Evolutionary conservation across 2,888 invertebrate genomes (phyloP), one percentile per base, ranked within the genome.

Genomic region (Drosophila stalkeri): DNA sequence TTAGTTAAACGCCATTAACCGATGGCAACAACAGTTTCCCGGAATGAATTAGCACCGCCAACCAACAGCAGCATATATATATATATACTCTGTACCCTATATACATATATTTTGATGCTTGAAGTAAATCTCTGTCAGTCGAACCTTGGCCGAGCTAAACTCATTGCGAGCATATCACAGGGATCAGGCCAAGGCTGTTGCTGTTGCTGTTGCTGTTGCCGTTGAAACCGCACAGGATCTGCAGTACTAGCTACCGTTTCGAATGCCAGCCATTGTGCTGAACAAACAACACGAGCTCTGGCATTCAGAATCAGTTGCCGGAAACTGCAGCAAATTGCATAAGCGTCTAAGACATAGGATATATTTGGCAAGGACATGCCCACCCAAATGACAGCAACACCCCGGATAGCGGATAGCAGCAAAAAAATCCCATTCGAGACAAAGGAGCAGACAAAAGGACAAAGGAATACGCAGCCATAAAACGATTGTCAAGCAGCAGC

Each of bases 291-390:
- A 72, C 72, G 76, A 64, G 67, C 43, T 65, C 59, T 44, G 67
- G 62, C 35, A 71, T 59, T 63, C 33, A 16, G 54, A 46, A 63
- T 56, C 47, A 57, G 61, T 56, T 27, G 62, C 57, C 64, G 77
- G 64, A 72, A 83, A 86, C 89, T 86, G 87, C 87, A 86, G 79
- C 86, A 81, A 90, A 86, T 86, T 86, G 90, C 86, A 87, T 86
- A 90, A 90, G 77, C 51, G 73, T 70, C 69, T 64, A 47, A 59
- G 64, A 23, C 7, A 46, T 16, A 14, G 23, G 46, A 81, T 72
- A 16, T 41, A 82, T 82, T 57, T 72, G 83, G 84, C 88, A 78
- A 84, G 88, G 82, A 77, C 72, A 65, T 77, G 82, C 78, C 83
- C 90, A 84, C 86, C 80, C 78, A 78, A 65, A 81, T 63, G 70